Percentiles rank a stretch among this genome's conserved stretches.
phyloP scores from a whole-genome alignment of 2,888 invertebrate genomes.

The Sacculina carcini region DNA sequence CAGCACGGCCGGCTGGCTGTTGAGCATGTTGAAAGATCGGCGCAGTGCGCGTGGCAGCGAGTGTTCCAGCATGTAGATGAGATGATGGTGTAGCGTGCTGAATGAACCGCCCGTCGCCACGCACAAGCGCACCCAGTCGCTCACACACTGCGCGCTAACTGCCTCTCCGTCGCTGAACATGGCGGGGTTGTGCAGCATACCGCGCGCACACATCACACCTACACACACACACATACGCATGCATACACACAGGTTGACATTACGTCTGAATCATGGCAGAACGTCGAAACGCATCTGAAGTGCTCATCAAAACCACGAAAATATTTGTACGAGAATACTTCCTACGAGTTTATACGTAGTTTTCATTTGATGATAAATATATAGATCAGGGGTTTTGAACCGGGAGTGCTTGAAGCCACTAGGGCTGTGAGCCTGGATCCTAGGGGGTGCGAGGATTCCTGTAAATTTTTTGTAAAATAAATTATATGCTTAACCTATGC shows the following conservation, averaged over 20 bases:
- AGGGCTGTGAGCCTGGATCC: too few species aligned
- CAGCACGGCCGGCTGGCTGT: constrained; percentile 37
- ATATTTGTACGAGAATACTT: too few species aligned
- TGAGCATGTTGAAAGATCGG: constrained; percentile 47
- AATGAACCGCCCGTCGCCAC: constrained; percentile 38
- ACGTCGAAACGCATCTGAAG: too few species aligned
- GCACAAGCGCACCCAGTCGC: constrained; percentile 26
- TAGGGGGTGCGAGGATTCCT: too few species aligned
- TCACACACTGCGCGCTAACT: constrained; percentile 34
- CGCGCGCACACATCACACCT: constrained; percentile 77
- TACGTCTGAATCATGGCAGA: not conserved
- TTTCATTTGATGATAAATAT: too few species aligned
- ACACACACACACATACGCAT: constrained; percentile 8
- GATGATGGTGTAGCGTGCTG: constrained; percentile 76
- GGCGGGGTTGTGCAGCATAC: constrained; percentile 67
- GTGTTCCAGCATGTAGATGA: constrained; percentile 82
- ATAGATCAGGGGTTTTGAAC: too few species aligned
- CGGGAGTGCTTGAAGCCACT: too few species aligned
- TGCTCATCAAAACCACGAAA: too few species aligned
- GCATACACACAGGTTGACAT: not conserved
- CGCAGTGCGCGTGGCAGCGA: constrained; percentile 42
- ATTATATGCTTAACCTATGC: too few species aligned
- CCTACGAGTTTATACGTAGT: too few species aligned
- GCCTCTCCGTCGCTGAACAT: constrained; percentile 42
- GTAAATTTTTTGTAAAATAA: too few species aligned